These are phyloP conservation scores for Drosophila novamexicana DNA, from an alignment of 1,140 invertebrate species.

Conservation along the genomic window DNA sequence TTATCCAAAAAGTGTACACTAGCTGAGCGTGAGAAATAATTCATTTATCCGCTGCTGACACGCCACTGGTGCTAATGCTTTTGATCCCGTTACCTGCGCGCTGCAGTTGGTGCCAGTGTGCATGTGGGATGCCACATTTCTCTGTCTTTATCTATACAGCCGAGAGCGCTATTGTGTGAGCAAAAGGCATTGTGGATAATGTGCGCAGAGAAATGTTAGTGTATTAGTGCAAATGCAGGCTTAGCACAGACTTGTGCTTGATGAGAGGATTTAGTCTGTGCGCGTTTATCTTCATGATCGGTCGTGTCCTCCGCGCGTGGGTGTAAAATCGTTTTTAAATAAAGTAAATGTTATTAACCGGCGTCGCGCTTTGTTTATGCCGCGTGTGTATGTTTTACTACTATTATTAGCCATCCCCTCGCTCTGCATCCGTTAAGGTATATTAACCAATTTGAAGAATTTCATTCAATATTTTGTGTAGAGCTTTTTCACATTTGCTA, in stretches of 20 bases:
- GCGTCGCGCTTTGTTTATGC: not conserved
- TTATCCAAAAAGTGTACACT: not conserved
- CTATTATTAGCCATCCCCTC: not conserved
- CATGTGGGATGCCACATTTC: too few relatives aligned
- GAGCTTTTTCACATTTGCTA: too few relatives aligned
- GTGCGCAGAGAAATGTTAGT: not conserved
- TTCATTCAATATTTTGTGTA: too few relatives aligned
- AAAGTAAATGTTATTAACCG: too few relatives aligned
- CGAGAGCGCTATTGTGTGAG: too few relatives aligned
- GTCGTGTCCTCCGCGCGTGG: not conserved
- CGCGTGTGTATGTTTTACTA: not conserved
- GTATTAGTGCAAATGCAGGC: not conserved
- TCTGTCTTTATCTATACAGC: too few relatives aligned
- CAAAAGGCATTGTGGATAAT: not conserved
- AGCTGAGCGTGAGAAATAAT: not conserved
- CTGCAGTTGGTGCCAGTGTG: too few relatives aligned
- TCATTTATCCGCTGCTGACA: not conserved
- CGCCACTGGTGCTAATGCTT: too few relatives aligned
- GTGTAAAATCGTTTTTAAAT: too few relatives aligned
- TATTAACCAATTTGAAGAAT: too few relatives aligned
- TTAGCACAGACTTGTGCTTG: not conserved
- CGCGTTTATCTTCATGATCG: not conserved
- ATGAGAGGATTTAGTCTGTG: not conserved
- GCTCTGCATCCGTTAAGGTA: too few relatives aligned
- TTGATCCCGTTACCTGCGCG: too few relatives aligned